These are phyloP conservation scores for Antigone vipio DNA, from an alignment of 2,113 vertebrate species.

Conservation along the genomic window DNA sequence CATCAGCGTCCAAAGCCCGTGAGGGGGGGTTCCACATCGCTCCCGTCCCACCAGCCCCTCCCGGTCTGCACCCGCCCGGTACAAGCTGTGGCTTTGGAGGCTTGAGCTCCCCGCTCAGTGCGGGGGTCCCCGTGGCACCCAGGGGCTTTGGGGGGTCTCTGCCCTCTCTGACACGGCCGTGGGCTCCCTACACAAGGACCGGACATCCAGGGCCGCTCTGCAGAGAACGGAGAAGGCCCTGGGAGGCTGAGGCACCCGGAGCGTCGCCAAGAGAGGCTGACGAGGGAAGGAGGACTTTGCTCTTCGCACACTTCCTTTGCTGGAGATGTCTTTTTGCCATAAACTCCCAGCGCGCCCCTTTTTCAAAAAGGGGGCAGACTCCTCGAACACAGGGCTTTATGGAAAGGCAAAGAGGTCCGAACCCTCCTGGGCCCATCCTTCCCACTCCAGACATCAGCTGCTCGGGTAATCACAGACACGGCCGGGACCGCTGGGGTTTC, in stretches of 20 bases:
- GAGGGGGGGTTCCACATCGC: not conserved
- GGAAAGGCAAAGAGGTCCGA: not conserved
- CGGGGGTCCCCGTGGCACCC: not conserved
- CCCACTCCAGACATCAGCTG: not conserved
- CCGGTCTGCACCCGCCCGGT: not conserved
- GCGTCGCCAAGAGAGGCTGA: no score
- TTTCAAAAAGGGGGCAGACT: not conserved
- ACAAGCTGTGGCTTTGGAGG: not conserved
- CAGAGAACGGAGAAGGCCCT: not conserved
- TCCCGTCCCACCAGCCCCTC: not conserved
- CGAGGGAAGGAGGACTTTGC: not conserved
- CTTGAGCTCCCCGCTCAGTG: not conserved
- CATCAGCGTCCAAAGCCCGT: not conserved
- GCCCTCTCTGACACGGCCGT: accelerated
- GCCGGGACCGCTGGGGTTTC: not conserved
- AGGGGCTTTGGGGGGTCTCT: not conserved
- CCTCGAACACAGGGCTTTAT: not conserved
- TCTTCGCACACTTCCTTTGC: not conserved
- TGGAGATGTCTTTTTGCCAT: not conserved
- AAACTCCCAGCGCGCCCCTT: not conserved
- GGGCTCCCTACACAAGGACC: no score
- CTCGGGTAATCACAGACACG: not conserved
- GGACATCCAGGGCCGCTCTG: not conserved
- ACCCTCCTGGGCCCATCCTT: not conserved
- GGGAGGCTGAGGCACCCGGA: not conserved